Percentiles rank a stretch among this genome's conserved stretches.
phyloP scores from a whole-genome alignment of 2,888 invertebrate species.

The Caenorhabditis drosophilae region DNA sequence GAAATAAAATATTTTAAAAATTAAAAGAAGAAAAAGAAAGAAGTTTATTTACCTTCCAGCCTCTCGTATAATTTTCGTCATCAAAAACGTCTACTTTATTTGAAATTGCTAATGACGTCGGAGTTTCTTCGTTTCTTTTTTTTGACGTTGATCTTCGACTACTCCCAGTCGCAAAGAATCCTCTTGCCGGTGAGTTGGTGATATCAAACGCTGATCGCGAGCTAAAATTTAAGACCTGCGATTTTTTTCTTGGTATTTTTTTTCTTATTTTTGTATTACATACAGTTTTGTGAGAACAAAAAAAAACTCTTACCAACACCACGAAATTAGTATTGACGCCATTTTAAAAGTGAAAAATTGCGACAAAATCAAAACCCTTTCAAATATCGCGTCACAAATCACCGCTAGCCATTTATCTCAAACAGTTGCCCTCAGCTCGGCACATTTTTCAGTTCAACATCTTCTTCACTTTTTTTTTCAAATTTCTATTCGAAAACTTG shows the following conservation, averaged over 20 bases:
- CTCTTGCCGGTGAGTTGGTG: constrained; percentile 19
- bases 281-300: too few species aligned
- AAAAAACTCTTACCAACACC: constrained; percentile 34
- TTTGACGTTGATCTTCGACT: constrained; percentile 13
- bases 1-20: not conserved
- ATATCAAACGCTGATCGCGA: constrained; percentile 46
- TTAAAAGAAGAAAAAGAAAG: not conserved
- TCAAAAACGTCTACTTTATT: constrained; percentile 28
- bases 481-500: not conserved
- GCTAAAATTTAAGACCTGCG: not conserved
- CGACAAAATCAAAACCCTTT: too few species aligned
- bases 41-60: constrained; percentile 33
- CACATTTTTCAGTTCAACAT: too few species aligned
- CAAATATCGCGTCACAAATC: too few species aligned
- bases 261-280: too few species aligned
- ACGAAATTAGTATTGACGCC: constrained; percentile 30
- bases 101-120: constrained; percentile 4
- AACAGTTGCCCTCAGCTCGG: too few species aligned
- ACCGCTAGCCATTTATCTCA: too few species aligned
- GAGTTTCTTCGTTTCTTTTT: constrained; percentile 18
- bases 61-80: constrained; percentile 43
- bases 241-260: not conserved
- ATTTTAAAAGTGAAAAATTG: too few species aligned
- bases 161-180: constrained; percentile 33
- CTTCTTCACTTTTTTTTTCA: too few species aligned